phyloP scores from a whole-genome alignment of 1,140 invertebrate genomes.

The Eulimnadia texana region DNA sequence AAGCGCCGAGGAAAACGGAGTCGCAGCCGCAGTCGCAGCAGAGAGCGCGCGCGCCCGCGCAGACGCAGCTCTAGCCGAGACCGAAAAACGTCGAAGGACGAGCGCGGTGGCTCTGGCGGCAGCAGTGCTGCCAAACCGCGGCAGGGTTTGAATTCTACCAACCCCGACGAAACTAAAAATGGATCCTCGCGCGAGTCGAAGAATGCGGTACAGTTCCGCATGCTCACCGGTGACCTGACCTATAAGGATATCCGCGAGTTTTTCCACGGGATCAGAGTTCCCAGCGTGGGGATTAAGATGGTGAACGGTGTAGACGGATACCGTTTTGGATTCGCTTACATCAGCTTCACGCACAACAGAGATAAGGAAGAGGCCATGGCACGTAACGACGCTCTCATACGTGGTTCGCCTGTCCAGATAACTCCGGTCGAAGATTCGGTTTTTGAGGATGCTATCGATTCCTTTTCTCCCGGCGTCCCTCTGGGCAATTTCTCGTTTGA shows the following conservation, averaged over 20 bases:
- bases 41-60: constrained; percentile 16
- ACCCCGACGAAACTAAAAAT: not conserved
- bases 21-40: constrained; percentile 16
- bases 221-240: constrained; percentile 46
- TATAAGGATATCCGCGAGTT: constrained; percentile 65
- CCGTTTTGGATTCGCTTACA: constrained; percentile 59
- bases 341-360: constrained; percentile 48
- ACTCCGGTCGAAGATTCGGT: constrained; percentile 42
- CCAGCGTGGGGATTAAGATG: constrained; percentile 68
- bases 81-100: constrained; percentile 11
- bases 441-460: constrained; percentile 48
- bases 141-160: not conserved
- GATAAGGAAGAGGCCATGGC: constrained; percentile 52
- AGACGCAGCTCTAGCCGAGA: constrained; percentile 12
- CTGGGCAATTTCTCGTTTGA: not conserved
- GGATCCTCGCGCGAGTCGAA: not conserved
- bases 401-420: constrained; percentile 44
- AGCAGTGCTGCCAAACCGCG: constrained; percentile 5
- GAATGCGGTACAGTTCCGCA: constrained; percentile 52
- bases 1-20: constrained; percentile 17
- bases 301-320: constrained; percentile 63
- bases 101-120: too few species aligned
- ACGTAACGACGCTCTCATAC: constrained; percentile 38
- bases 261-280: constrained; percentile 59
- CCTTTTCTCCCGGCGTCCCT: constrained; percentile 32